A percentile compares a stretch with the other conserved stretches of the same genome.
phyloP scores from a whole-genome alignment of 2,888 invertebrate species.

The Agapostemon virescens region DNA sequence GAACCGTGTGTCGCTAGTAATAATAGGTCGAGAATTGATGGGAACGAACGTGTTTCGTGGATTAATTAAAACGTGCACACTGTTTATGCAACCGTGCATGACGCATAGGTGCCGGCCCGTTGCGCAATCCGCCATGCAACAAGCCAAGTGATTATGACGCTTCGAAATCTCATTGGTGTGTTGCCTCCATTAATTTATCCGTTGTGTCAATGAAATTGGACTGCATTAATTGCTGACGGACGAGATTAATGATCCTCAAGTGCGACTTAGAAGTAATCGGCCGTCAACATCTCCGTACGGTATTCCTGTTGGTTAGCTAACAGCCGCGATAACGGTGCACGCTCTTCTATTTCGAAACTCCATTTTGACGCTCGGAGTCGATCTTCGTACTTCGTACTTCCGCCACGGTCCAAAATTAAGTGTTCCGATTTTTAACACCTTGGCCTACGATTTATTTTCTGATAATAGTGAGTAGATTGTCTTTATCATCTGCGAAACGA shows the following conservation, averaged over 20 bases:
- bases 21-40: conserved; percentile 18
- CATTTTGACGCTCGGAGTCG: not conserved
- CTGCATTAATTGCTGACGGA: not conserved
- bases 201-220: conserved; percentile 9
- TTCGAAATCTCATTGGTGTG: conserved; percentile 20
- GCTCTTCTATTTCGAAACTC: not conserved
- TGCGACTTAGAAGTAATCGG: not conserved
- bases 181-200: not conserved
- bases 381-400: not conserved
- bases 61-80: conserved; percentile 54
- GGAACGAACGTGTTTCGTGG: conserved; percentile 30
- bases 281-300: not conserved
- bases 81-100: conserved; percentile 48
- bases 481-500: no score
- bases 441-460: no score
- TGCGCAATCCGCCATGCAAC: conserved; percentile 41
- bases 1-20: conserved; percentile 17
- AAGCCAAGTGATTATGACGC: conserved; percentile 31
- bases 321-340: not conserved
- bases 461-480: no score
- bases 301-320: not conserved
- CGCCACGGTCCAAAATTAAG: not conserved
- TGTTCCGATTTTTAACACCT: not conserved
- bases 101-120: conserved; percentile 37
- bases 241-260: conserved; percentile 2